Conservation (phyloP, 2,797 vertebrate genomes). For the Anniella stebbinsi region DNA sequence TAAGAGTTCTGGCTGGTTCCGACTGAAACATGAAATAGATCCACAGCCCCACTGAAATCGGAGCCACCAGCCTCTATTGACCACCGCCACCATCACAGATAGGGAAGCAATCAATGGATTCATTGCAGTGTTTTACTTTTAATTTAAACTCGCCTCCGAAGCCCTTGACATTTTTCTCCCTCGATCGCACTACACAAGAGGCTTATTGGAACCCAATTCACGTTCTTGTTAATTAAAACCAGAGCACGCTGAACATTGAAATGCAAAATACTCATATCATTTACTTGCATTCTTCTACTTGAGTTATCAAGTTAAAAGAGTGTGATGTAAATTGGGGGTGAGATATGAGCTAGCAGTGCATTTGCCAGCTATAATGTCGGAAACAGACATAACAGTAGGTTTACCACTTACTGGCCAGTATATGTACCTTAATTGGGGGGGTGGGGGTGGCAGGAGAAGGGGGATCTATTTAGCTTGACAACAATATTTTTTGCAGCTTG, state of each 20-base stretch:
- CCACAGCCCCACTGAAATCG: no score
- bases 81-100: not conserved
- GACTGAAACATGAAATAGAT: no score
- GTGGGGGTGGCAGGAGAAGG: not conserved
- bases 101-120: fast-evolving
- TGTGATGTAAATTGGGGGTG: not conserved
- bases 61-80: no score
- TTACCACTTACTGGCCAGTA: not conserved
- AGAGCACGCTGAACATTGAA: constrained; percentile 31
- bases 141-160: not conserved
- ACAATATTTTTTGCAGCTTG: not conserved
- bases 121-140: not conserved
- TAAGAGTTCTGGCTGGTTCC: no score
- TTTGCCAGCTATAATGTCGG: constrained; percentile 21
- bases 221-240: constrained; percentile 53
- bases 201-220: constrained; percentile 15
- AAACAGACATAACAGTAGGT: not conserved
- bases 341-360: constrained; percentile 24
- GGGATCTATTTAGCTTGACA: not conserved
- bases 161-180: not conserved
- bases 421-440: not conserved
- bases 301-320: constrained; percentile 52
- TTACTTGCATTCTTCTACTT: constrained; percentile 57
- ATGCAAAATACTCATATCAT: constrained; percentile 43
- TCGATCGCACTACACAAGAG: not conserved